A percentile compares a stretch with the other conserved stretches of the same genome.
Conservation (phyloP, 2,113 vertebrate species). For the Nothoprocta pentlandii region DNA sequence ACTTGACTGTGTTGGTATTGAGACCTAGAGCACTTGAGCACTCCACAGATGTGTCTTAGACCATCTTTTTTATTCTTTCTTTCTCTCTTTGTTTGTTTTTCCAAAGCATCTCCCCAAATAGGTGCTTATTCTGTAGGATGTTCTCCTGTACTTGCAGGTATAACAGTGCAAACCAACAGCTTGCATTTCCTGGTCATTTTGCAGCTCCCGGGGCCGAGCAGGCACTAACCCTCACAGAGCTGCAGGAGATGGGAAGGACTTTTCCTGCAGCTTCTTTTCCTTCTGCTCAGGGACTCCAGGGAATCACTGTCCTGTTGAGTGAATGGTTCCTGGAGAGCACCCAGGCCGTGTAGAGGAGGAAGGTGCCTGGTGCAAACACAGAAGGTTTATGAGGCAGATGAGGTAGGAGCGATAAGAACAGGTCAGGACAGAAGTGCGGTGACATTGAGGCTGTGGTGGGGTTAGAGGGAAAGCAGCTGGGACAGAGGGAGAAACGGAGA, state of each 20-base stretch:
- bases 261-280: conserved; percentile 15
- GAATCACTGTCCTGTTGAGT: conserved; percentile 46
- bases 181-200: neutral
- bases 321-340: conserved; percentile 63
- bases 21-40: neutral
- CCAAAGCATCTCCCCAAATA: neutral
- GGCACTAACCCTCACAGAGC: neutral
- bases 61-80: neutral
- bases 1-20: neutral
- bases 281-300: conserved; percentile 23
- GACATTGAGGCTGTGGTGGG: neutral
- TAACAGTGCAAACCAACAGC: neutral
- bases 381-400: conserved; percentile 53
- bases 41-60: neutral
- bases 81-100: neutral
- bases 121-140: neutral
- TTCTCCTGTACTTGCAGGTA: fast-evolving
- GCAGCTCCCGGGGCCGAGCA: neutral
- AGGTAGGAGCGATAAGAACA: conserved; percentile 25
- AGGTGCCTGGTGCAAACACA: conserved; percentile 48
- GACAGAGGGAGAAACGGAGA: neutral
- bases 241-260: neutral
- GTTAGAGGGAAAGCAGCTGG: neutral
- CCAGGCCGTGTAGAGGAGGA: conserved; percentile 63
- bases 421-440: neutral